A percentile compares a stretch with the other conserved stretches of the same genome.
Conservation (phyloP, 2,113 vertebrate genomes). For the Anas platyrhynchos region DNA sequence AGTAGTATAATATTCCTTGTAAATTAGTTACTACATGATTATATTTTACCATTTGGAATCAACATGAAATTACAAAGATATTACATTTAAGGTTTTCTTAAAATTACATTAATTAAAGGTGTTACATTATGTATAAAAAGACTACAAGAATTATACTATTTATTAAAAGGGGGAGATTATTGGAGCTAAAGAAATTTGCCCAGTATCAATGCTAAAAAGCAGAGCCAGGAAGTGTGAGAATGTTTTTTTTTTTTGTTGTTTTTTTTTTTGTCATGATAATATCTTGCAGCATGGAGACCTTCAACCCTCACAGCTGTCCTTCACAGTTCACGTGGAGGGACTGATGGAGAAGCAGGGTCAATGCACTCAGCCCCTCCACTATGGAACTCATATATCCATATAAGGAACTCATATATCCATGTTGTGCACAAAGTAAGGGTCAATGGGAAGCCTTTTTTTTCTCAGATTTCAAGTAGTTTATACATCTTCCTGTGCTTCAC, state of each 20-base stretch:
- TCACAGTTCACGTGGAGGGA: neutral
- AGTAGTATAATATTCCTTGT: neutral
- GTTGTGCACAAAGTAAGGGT: accelerated
- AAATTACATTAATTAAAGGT: neutral
- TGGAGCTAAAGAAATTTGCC: neutral
- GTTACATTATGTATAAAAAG: neutral
- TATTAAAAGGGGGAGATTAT: neutral
- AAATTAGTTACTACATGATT: neutral
- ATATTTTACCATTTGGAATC: neutral
- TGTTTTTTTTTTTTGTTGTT: neutral
- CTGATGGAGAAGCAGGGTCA: neutral
- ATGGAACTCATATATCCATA: accelerated
- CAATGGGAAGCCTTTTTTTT: neutral
- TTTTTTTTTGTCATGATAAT: neutral
- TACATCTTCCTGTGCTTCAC: neutral
- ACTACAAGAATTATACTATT: neutral
- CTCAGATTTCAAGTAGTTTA: neutral
- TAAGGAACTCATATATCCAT: accelerated
- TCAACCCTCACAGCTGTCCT: neutral
- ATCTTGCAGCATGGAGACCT: neutral
- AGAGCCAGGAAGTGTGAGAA: neutral
- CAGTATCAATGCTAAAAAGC: neutral
- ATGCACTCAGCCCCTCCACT: neutral
- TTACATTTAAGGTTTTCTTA: neutral
- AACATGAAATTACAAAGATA: neutral